These are phyloP conservation scores for Notospermus geniculatus DNA, from an alignment of 1,140 invertebrate genomes.

Conservation along the genomic window DNA sequence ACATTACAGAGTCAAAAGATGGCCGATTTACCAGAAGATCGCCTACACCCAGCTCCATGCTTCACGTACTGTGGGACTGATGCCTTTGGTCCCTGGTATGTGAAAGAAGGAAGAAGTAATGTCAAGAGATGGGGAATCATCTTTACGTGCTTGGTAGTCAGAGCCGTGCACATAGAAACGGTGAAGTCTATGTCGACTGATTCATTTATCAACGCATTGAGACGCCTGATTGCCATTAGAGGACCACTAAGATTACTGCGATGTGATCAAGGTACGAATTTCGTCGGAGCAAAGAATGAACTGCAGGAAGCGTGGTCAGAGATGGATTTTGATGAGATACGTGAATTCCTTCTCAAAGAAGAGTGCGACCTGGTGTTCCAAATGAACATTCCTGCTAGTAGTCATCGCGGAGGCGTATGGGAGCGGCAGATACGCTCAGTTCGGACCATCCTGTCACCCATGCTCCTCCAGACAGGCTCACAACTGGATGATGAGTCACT, in stretches of 20 bases:
- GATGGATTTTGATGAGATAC: background rate
- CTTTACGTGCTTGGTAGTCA: slow-evolving; percentile 5
- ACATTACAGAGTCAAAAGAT: slow-evolving; percentile 11
- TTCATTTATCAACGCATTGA: slow-evolving; percentile 9
- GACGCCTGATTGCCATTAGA: slow-evolving; percentile 1
- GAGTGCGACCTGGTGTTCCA: slow-evolving; percentile 2
- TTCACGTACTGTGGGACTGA: slow-evolving; percentile 17
- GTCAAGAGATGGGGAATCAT: slow-evolving; percentile 9
- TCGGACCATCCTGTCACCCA: background rate
- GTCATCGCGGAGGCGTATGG: slow-evolving; percentile 11
- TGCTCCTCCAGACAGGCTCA: background rate
- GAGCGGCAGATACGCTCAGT: slow-evolving; percentile 9
- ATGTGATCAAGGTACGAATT: slow-evolving; percentile 11
- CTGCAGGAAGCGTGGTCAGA: background rate
- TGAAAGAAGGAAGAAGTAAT: slow-evolving; percentile 6
- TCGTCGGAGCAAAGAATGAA: background rate
- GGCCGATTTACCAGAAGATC: slow-evolving; percentile 17
- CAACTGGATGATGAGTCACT: slow-evolving; percentile 9
- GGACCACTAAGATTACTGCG: slow-evolving; percentile 10
- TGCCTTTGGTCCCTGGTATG: slow-evolving; percentile 16
- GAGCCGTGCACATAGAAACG: slow-evolving; percentile 3
- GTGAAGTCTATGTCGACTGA: background rate
- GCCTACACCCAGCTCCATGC: slow-evolving; percentile 7
- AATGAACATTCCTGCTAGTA: background rate
- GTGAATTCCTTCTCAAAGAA: background rate